phyloP scores from a whole-genome alignment of 2,888 invertebrate species.

The Eledone cirrhosa region DNA sequence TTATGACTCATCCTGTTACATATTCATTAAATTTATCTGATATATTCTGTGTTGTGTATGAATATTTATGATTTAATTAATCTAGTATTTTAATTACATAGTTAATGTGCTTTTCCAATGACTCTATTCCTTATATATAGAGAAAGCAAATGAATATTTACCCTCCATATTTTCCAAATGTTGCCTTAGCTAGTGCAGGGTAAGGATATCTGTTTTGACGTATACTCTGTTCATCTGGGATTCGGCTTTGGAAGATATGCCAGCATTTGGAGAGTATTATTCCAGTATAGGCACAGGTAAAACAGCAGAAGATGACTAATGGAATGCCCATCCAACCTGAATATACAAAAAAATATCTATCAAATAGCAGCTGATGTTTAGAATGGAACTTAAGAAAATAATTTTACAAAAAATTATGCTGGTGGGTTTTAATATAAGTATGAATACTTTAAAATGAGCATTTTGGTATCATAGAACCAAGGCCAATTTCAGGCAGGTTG shows the following conservation, averaged over 20 bases:
- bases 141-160: not conserved
- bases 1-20: too few species aligned
- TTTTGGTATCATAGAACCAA: too few species aligned
- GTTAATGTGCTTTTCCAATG: too few species aligned
- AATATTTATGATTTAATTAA: too few species aligned
- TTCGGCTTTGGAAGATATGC: not conserved
- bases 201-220: constrained; percentile 20
- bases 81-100: too few species aligned
- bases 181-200: constrained; percentile 17
- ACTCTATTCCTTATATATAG: not conserved
- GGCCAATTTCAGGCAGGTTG: too few species aligned
- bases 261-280: not conserved
- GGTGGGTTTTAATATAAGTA: too few species aligned
- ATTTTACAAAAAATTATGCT: too few species aligned
- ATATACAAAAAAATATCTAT: not conserved
- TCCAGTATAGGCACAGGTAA: constrained; percentile 18
- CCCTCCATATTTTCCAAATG: constrained; percentile 20
- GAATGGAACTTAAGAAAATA: too few species aligned
- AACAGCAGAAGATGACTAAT: not conserved
- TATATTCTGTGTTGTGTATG: too few species aligned
- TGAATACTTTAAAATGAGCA: too few species aligned
- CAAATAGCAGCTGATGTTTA: not conserved
- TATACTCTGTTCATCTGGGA: not conserved
- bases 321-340: constrained; percentile 11
- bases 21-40: too few species aligned